Base-by-base conservation (phyloP, 1,140 invertebrate species). In the Pygmarrhopalites habei region DNA sequence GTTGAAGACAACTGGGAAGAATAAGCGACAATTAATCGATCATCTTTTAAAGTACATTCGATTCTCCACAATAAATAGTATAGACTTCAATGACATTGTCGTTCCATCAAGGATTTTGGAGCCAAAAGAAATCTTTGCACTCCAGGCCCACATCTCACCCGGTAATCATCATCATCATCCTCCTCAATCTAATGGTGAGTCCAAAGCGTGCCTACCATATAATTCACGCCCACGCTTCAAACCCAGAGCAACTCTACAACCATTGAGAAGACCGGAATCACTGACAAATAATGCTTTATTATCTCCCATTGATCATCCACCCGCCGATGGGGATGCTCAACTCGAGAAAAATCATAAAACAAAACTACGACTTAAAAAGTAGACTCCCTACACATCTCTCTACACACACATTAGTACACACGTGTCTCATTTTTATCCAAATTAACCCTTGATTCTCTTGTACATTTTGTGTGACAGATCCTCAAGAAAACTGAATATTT, bases 1-100 rank as follows among this genome's bases (percentile, higher is more conserved):
- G 3, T 32, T 64, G 53, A 64, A 64, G 43, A 52, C 59, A 19
- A 68, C 62, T 4, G 66, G 58, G 32, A 58, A 51, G 41, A 68
- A 68, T 46, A 68, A 64, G 30, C 58, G 66, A 25, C 41, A 58
- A 32, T 43, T 64, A 30, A 62, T 68, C 2, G 66, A 68, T 17
- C 53, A 62, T 15, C 39, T 68, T 14, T 25, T 68, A 15, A 60
- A 41, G 25, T 58, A 61, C 58, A 64, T 68, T 60, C 58, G 66
- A 15, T 68, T 68, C 29, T 29, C 43, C 4, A 61, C 53, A 10
- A 68, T 68, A 52, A 39, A 17, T 47, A 32, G 25, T 12, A 47
- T 0, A 2, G 21, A 60, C 15, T 64, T 68, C 41, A 43, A 53
- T 12, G 62, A 64, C 10, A 35, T 62, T 21, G 53, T 68, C 1